A percentile compares a stretch with the other conserved stretches of the same genome.
These are phyloP conservation scores for Mionectes olivaceus DNA, from an alignment of 2,797 vertebrate species.

Conservation along the genomic window DNA sequence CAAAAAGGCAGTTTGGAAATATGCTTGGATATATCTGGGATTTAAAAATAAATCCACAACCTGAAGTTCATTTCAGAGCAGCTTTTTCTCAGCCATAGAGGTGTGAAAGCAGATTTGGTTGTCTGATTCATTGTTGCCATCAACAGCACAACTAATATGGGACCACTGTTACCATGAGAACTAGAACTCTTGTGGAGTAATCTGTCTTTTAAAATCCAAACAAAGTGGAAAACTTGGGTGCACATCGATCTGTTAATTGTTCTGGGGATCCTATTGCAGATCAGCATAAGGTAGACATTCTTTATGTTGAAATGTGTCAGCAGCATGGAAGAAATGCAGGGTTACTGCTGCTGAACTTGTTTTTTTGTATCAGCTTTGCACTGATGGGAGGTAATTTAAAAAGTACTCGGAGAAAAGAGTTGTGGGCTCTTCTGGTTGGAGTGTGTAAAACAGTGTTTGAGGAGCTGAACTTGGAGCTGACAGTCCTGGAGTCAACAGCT, in stretches of 20 bases:
- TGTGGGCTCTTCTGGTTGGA: accelerated
- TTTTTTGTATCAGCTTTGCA: not conserved
- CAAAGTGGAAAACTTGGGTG: not conserved
- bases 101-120: not conserved
- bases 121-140: not conserved
- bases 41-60: not conserved
- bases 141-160: not conserved
- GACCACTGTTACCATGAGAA: not conserved
- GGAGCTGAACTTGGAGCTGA: not conserved
- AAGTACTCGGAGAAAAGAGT: not conserved
- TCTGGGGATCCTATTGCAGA: too few species aligned
- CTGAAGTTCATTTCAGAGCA: not conserved
- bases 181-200: not conserved
- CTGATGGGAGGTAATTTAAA: not conserved
- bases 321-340: too few species aligned
- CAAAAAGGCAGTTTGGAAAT: not conserved
- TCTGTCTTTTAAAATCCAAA: not conserved
- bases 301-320: too few species aligned
- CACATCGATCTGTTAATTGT: too few species aligned
- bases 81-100: not conserved
- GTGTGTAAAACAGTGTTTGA: accelerated
- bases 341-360: not conserved
- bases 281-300: too few species aligned
- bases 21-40: accelerated
- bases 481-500: not conserved